phyloP scores from a whole-genome alignment of 2,113 vertebrate genomes.

The Esox niger region DNA sequence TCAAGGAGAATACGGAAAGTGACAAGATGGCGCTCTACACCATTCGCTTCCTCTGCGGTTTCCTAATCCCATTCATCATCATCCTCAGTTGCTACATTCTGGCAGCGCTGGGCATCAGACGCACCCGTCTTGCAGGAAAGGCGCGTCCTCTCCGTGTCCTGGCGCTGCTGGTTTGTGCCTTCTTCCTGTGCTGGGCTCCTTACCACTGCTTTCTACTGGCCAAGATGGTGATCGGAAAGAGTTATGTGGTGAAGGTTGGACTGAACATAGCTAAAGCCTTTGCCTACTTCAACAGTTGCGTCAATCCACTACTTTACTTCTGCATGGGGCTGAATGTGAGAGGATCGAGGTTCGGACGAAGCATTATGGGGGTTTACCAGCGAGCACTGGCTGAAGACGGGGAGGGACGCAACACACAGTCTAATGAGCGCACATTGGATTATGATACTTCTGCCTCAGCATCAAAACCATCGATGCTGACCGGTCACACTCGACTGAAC shows the following conservation, averaged over 20 bases:
- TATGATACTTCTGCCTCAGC: slow-evolving; percentile 22
- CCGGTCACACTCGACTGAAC: not conserved
- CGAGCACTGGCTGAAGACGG: slow-evolving; percentile 59
- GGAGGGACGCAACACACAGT: slow-evolving; percentile 25
- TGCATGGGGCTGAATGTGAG: slow-evolving; percentile 67
- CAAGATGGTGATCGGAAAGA: slow-evolving; percentile 66
- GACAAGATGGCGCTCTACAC: slow-evolving; percentile 36
- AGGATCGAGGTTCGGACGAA: slow-evolving; percentile 41
- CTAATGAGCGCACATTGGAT: slow-evolving; percentile 43
- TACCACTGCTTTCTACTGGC: slow-evolving; percentile 72
- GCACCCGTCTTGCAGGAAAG: slow-evolving; percentile 53
- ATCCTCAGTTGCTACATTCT: slow-evolving; percentile 68
- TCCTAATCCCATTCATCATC: slow-evolving; percentile 69
- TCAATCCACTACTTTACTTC: slow-evolving; percentile 78
- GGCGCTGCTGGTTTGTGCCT: slow-evolving; percentile 60
- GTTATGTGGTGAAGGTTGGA: slow-evolving; percentile 53
- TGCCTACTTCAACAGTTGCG: slow-evolving; percentile 78
- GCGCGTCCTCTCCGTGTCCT: slow-evolving; percentile 66
- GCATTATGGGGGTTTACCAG: slow-evolving; percentile 50
- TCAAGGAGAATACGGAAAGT: slow-evolving; percentile 17
- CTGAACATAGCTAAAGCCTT: slow-evolving; percentile 55
- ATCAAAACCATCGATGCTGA: not conserved
- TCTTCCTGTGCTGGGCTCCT: slow-evolving; percentile 78
- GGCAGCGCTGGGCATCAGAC: slow-evolving; percentile 55
- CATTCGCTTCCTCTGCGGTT: slow-evolving; percentile 72